Evolutionary conservation across 2,113 vertebrate genomes (phyloP), one percentile per base, ranked within the genome.

Genomic region (Hippocampus comes): DNA sequence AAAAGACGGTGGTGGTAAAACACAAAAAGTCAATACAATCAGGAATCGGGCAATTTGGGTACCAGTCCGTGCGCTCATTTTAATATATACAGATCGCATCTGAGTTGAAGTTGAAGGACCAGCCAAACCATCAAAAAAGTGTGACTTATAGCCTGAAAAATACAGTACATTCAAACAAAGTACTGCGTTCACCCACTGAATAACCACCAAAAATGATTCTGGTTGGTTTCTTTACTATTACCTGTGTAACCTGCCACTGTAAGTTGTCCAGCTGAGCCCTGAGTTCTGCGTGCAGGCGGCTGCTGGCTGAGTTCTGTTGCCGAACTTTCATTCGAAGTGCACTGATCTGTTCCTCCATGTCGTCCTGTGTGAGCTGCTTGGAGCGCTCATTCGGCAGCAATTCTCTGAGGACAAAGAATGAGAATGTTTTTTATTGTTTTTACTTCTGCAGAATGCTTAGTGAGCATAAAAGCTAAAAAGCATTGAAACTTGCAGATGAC

Each of bases 401-500:
- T 69, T 74, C 83, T 57, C 91, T 91, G 87, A 71, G 83, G 86
- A 80, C 57, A 84, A 23, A 75, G 55, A 42, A 70, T n/a, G 20
- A 56, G 3, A 49, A 30, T 34, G 38, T 63, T 25, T 63, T 46
- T 34, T 12, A 11, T 30, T 8, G 3, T 60, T 23, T 48, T 34
- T 27, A 59, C 53, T 63, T 43, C 49, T 4, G 42, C 42, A 21
- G 12, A 42, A 6, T 21, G 11, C 12, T 2, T 17, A 23, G 53
- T 64, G 41, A 23, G 34, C 9, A 11, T 63, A 23, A 9, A n/a
- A 11, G 9, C 8, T 55, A 23, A 23, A 17, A 49, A 67, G 34
- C 73, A 71, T 82, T 68, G 76, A 79, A 84, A 63, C 63, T 23
- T 12, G 12, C 15, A 3, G 49, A 20, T 53, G 18, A 6, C 67